Evolutionary conservation across 2,888 invertebrate genomes (phyloP).

Genomic region (Xylophagus ater): DNA sequence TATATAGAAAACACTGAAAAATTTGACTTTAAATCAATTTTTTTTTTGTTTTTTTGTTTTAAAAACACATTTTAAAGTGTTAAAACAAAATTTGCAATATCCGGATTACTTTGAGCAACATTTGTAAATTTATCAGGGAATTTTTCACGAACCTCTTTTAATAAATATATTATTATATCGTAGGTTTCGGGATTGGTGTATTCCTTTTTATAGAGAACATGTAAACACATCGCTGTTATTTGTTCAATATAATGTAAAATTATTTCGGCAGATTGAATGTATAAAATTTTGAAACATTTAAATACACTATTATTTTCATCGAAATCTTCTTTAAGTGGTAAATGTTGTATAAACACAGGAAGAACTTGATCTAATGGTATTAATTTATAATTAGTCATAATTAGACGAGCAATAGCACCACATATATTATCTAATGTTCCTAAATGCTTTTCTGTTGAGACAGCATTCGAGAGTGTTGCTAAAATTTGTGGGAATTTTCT

Average conservation of each 20-base stretch:
- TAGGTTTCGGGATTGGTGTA: conserved; percentile 30
- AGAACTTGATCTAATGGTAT: conserved; percentile 64
- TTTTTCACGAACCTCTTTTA: conserved; percentile 45
- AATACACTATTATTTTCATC: conserved; percentile 62
- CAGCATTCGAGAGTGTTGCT: conserved; percentile 52
- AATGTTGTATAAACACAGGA: conserved; percentile 55
- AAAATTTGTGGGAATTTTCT: conserved; percentile 56
- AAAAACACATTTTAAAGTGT: conserved; percentile 15
- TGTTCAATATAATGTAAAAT: conserved; percentile 43
- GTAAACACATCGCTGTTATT: conserved; percentile 45
- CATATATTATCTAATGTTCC: conserved; percentile 66
- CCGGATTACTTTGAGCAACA: conserved; percentile 34
- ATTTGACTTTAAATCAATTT: too few relatives aligned
- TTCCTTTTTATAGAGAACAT: conserved; percentile 47
- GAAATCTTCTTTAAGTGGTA: conserved; percentile 63
- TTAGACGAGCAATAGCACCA: conserved; percentile 63
- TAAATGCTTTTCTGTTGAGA: conserved; percentile 51
- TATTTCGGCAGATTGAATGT: conserved; percentile 47
- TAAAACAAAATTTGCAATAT: conserved; percentile 27
- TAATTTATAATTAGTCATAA: conserved; percentile 49
- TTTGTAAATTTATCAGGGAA: conserved; percentile 46
- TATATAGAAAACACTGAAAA: too few relatives aligned
- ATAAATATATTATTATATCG: conserved; percentile 39
- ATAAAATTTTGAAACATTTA: conserved; percentile 51
- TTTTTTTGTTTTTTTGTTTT: neutral